Base-by-base conservation (phyloP, 2,797 vertebrate species). In the Parotocinclus haroldoi region DNA sequence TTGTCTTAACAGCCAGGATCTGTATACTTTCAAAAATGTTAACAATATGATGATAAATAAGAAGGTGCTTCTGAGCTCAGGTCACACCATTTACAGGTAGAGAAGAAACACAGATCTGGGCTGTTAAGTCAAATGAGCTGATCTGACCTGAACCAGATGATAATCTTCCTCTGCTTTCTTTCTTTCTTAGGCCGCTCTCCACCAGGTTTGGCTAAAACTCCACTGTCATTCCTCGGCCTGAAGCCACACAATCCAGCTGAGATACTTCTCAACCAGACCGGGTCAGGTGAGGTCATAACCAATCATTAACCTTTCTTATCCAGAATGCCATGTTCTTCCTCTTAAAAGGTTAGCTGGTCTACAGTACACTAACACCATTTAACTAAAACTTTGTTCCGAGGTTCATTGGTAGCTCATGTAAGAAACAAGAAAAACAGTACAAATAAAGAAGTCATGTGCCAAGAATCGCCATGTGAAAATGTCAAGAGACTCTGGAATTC, bases 241-340 rank as follows among this genome's bases (percentile, higher is more conserved):
- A 99, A 98, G 59, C 96, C 96, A 38, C 96, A 99, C 85, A 98
- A 98, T 74, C 96, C 95, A 0, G 93, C 93, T 0, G 95, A 98
- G 53, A 95, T 98, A 76, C 75, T 91, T 11, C 85, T 99, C 75
- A 91, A 96, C 62, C 93, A 94, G 1, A 91, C 91, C 0, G 95
- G 95, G 76, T 82, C 88, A 88, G 95, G 96, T 97, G 52, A 77
- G 44, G 18, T 17, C 14, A 55, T 16, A 9, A 3, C 40, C 9
- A 42, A n/a, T n/a, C 27, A 27, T 27, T 27, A 27, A 27, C 5
- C 27, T 27, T 27, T 27, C 27, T 27, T 27, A 27, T 27, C 27
- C 27, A 27, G 27, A 27, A 27, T 27, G 27, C 2, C 27, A 2
- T 27, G 27, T 27, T 27, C 27, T 27, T 27, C 27, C 27, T 27